Evolutionary conservation across 2,888 invertebrate genomes (phyloP).

Genomic region (Scrobipalpa costella): DNA sequence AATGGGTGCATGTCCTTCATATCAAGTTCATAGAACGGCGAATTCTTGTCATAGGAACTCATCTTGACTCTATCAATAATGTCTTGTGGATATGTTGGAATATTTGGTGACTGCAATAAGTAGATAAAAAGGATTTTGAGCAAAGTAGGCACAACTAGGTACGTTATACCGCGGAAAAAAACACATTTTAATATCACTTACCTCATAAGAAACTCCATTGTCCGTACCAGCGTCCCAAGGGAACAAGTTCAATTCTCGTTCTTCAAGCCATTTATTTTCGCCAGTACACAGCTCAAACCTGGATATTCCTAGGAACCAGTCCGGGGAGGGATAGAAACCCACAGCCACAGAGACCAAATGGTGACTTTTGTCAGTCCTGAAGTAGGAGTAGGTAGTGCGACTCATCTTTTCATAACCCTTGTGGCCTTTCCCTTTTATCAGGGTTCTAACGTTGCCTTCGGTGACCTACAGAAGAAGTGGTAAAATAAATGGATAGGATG

Average conservation of each 20-base stretch:
- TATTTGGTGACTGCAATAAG: slow-evolving; percentile 59
- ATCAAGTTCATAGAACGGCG: slow-evolving; percentile 68
- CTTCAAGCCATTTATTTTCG: slow-evolving; percentile 94
- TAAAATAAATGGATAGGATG: too few relatives aligned
- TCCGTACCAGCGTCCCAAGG: slow-evolving; percentile 99
- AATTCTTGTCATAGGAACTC: slow-evolving; percentile 69
- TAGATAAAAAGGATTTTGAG: background rate
- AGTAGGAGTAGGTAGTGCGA: slow-evolving; percentile 62
- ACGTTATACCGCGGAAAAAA: too few relatives aligned
- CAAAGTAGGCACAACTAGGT: too few relatives aligned
- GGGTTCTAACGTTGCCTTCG: slow-evolving; percentile 60
- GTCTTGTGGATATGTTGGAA: slow-evolving; percentile 67
- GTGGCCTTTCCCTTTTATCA: slow-evolving; percentile 73
- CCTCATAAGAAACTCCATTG: slow-evolving; percentile 94
- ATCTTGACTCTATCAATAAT: slow-evolving; percentile 61
- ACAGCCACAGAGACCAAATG: slow-evolving; percentile 64
- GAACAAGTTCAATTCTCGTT: slow-evolving; percentile 90
- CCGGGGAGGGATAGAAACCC: slow-evolving; percentile 84
- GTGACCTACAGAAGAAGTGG: slow-evolving; percentile 51
- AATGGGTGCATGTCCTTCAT: slow-evolving; percentile 70
- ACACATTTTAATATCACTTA: too few relatives aligned
- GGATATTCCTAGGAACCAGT: slow-evolving; percentile 97
- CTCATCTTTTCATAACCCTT: slow-evolving; percentile 64
- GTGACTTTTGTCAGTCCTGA: slow-evolving; percentile 61
- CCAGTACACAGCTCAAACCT: slow-evolving; percentile 92